Base-by-base conservation (phyloP, 2,888 invertebrate species). In the Abrostola triplasia region DNA sequence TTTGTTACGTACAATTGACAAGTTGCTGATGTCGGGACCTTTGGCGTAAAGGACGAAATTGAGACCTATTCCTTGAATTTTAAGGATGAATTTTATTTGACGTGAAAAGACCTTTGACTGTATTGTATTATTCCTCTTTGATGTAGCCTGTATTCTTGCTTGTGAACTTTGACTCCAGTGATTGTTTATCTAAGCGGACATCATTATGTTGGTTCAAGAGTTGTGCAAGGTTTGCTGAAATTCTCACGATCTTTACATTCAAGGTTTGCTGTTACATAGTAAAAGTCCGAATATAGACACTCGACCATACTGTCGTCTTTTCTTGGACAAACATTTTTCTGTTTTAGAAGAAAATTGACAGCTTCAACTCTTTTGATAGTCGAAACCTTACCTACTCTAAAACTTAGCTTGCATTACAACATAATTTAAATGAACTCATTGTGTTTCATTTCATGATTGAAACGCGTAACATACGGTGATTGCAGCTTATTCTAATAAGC, bases 1-100 rank as follows among this genome's bases (percentile, higher is more conserved):
- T 78, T 77, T 72, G 71, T 70, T 58, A 64, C 65, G 73, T 60
- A 70, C 70, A 69, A 76, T 72, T 70, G 73, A 67, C 68, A 59
- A 57, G 24, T 56, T 64, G 47, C 56, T 59, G 51, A 52, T 35
- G 57, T 37, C 13, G 47, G 47, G 51, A 59, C 64, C 49, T 59
- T 50, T 56, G 53, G 55, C 53, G 60, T 6, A 4, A 2, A 0
- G n/a, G 11, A 11, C 44, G 4, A 40, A 63, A 55, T 44, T 60
- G 55, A 64, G 40, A 36, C 52, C 50, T 70, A 47, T 37, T 0
- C 0, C 8, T 36, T 4, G 0, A 10, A n/a, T 6, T 8, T 36
- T 59, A 51, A 35, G 13, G 37, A 37, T 44, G 11, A 5, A 35
- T 51, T 36, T 50, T 9, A 40, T 35, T 7, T 47, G 10, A 36